These are phyloP conservation scores for Aphaenogaster floridana DNA, from an alignment of 1,140 invertebrate genomes.

Conservation along the genomic window DNA sequence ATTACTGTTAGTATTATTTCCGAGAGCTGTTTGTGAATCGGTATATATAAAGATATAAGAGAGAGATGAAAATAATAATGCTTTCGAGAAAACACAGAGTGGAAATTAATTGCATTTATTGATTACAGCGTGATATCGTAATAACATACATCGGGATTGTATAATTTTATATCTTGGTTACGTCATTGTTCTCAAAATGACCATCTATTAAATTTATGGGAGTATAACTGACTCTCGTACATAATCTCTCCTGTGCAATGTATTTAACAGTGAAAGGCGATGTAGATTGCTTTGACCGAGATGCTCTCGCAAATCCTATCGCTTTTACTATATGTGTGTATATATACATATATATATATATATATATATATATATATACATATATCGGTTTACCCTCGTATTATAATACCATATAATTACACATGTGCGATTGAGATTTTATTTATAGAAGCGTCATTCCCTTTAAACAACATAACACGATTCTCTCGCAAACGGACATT, in stretches of 20 bases:
- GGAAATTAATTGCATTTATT: slow-evolving; percentile 28
- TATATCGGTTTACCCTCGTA: not conserved
- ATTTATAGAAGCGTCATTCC: not conserved
- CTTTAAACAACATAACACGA: not conserved
- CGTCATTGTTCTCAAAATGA: slow-evolving; percentile 13
- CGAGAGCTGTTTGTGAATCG: not conserved
- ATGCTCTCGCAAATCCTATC: slow-evolving; percentile 25
- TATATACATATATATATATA: too few species aligned
- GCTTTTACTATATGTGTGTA: too few species aligned
- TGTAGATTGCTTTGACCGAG: not conserved
- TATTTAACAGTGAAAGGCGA: slow-evolving; percentile 20
- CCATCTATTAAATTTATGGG: slow-evolving; percentile 10
- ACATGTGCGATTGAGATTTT: not conserved
- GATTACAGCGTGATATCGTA: not conserved
- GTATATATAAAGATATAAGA: not conserved
- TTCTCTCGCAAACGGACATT: not conserved
- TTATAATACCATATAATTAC: slow-evolving; percentile 8
- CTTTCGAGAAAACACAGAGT: not conserved
- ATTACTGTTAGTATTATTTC: slow-evolving; percentile 22
- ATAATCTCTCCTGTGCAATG: not conserved
- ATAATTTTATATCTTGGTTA: slow-evolving; percentile 30
- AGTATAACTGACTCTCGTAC: slow-evolving; percentile 5
- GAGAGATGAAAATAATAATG: not conserved
- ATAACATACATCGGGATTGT: not conserved
- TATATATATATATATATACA: too few species aligned